phyloP scores from a whole-genome alignment of 2,113 vertebrate genomes.

The Microcebus lehilahytsara region DNA sequence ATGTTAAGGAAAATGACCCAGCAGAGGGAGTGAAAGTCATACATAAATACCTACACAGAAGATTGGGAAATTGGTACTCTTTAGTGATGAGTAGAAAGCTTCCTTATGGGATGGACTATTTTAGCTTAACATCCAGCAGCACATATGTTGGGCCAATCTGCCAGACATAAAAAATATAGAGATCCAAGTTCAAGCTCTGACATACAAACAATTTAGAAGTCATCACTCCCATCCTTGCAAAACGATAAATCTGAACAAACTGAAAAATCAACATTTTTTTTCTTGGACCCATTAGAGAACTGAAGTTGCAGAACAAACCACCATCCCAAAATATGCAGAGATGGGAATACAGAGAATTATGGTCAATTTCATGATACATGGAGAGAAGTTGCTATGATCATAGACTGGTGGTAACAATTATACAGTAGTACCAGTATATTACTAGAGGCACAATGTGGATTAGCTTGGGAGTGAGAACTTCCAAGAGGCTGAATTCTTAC shows the following conservation, averaged over 20 bases:
- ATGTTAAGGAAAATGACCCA: background rate
- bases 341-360: background rate
- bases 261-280: slow-evolving; percentile 6
- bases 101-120: background rate
- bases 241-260: background rate
- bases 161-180: background rate
- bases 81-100: background rate
- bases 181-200: background rate
- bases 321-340: background rate
- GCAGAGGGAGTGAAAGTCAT: background rate
- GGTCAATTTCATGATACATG: background rate
- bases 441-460: background rate
- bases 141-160: background rate
- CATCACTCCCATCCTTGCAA: background rate
- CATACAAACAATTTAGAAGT: background rate
- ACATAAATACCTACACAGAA: background rate
- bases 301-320: background rate
- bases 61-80: background rate
- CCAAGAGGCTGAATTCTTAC: background rate
- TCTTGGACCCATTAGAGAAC: background rate
- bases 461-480: background rate
- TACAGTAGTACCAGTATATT: background rate
- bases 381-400: background rate
- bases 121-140: background rate
- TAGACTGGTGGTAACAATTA: background rate